phyloP scores from a whole-genome alignment of 2,797 vertebrate species.

The Sebastes kiyomatsui region DNA sequence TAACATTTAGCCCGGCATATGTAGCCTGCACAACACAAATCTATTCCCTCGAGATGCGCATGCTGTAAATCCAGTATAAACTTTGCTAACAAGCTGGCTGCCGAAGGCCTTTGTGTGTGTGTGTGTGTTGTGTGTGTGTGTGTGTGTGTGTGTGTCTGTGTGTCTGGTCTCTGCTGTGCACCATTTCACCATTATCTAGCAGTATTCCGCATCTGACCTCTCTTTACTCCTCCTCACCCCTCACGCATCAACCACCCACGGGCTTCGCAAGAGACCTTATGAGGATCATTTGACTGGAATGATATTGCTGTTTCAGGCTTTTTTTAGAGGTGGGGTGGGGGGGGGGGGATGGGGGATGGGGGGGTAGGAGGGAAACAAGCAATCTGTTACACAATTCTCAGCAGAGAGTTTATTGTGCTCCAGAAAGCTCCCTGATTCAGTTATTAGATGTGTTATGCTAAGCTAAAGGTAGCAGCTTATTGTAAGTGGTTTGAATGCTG shows the following conservation, averaged over 20 bases:
- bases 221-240: conserved; percentile 18
- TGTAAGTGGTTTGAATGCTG: neutral
- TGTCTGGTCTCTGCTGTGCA: neutral
- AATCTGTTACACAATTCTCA: conserved; percentile 53
- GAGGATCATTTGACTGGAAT: conserved; percentile 79
- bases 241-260: conserved; percentile 39
- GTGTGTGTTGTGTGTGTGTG: neutral
- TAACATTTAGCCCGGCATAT: conserved; percentile 16
- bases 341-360: neutral
- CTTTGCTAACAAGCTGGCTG: conserved; percentile 47
- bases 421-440: conserved; percentile 17
- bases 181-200: conserved; percentile 25
- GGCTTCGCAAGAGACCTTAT: conserved; percentile 64
- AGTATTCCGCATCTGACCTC: conserved; percentile 45
- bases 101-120: neutral
- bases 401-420: conserved; percentile 36
- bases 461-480: conserved; percentile 28
- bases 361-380: conserved; percentile 2
- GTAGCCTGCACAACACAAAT: conserved; percentile 1
- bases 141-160: neutral
- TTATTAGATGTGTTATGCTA: conserved; percentile 42
- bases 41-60: conserved; percentile 13
- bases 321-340: conserved; percentile 31
- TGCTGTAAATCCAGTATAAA: conserved; percentile 29
- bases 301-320: conserved; percentile 64